These are phyloP conservation scores for Drosophila imparisetae DNA, from an alignment of 2,888 invertebrate genomes.

Conservation along the genomic window DNA sequence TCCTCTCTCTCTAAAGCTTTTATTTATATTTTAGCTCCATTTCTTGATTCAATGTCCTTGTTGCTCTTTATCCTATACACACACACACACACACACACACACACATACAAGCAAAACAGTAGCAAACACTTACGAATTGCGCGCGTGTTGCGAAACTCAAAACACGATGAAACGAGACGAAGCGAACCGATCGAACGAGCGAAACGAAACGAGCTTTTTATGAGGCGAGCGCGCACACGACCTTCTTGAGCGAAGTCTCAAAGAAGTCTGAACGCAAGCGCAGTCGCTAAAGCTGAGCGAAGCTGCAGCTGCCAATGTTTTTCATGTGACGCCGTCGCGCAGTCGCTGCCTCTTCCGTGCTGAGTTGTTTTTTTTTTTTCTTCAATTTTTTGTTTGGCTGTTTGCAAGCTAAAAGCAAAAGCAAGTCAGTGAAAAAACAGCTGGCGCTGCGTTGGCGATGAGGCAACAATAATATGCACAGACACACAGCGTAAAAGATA, in stretches of 20 bases:
- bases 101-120: slow-evolving; percentile 26
- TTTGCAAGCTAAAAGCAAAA: slow-evolving; percentile 41
- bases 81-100: slow-evolving; percentile 22
- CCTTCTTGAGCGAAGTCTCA: slow-evolving; percentile 85
- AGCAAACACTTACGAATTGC: slow-evolving; percentile 43
- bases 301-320: slow-evolving; percentile 36
- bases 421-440: slow-evolving; percentile 63
- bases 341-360: slow-evolving; percentile 50
- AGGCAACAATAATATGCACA: slow-evolving; percentile 74
- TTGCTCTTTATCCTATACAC: slow-evolving; percentile 30
- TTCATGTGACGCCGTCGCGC: slow-evolving; percentile 36
- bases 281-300: slow-evolving; percentile 63
- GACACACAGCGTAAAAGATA: slow-evolving; percentile 58
- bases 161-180: slow-evolving; percentile 1
- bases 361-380: slow-evolving; percentile 25
- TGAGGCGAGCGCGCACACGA: slow-evolving; percentile 73
- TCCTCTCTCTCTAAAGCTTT: slow-evolving; percentile 13
- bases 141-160: slow-evolving; percentile 23
- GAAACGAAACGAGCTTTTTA: slow-evolving; percentile 31
- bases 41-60: slow-evolving; percentile 49
- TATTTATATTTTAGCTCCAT: slow-evolving; percentile 8
- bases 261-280: slow-evolving; percentile 84
- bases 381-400: slow-evolving; percentile 30
- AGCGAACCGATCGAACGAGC: slow-evolving; percentile 25
- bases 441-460: slow-evolving; percentile 64